phyloP scores from a whole-genome alignment of 1,140 invertebrate genomes.

The Drosophila varians region DNA sequence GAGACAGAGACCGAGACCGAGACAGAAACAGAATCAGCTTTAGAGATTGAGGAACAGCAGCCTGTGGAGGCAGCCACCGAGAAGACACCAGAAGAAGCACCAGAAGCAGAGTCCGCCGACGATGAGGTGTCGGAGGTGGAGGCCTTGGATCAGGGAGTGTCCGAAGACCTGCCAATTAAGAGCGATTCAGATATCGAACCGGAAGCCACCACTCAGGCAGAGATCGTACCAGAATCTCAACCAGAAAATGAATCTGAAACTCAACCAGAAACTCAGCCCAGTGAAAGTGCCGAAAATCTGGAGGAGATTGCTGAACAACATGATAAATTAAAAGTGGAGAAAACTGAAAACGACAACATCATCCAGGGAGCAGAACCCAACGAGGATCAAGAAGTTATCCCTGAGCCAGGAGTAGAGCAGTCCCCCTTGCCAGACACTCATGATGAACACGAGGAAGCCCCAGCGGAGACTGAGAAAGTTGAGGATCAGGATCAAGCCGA shows the following conservation, averaged over 20 bases:
- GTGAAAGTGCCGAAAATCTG: slow-evolving; percentile 52
- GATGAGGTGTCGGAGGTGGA: slow-evolving; percentile 58
- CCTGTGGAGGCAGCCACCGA: slow-evolving; percentile 8
- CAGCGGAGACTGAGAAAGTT: neutral
- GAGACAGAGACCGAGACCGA: slow-evolving; percentile 11
- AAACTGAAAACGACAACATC: slow-evolving; percentile 73
- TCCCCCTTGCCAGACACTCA: neutral
- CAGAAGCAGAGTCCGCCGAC: slow-evolving; percentile 28
- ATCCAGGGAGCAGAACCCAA: slow-evolving; percentile 72
- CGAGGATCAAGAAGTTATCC: slow-evolving; percentile 46
- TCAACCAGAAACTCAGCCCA: slow-evolving; percentile 36
- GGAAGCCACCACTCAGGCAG: slow-evolving; percentile 24
- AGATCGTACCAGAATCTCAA: slow-evolving; percentile 1
- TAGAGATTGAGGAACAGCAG: slow-evolving; percentile 21
- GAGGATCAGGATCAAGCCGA: slow-evolving; percentile 13
- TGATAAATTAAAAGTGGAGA: slow-evolving; percentile 42
- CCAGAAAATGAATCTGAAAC: neutral
- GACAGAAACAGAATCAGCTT: neutral
- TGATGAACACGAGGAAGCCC: neutral
- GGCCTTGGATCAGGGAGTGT: slow-evolving; percentile 14
- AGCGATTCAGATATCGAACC: slow-evolving; percentile 27
- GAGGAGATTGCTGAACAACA: slow-evolving; percentile 11
- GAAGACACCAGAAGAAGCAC: slow-evolving; percentile 1
- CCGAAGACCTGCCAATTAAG: slow-evolving; percentile 31
- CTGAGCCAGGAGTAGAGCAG: slow-evolving; percentile 12